phyloP scores from a whole-genome alignment of 2,888 invertebrate genomes.

The Ypsolopha scabrella region DNA sequence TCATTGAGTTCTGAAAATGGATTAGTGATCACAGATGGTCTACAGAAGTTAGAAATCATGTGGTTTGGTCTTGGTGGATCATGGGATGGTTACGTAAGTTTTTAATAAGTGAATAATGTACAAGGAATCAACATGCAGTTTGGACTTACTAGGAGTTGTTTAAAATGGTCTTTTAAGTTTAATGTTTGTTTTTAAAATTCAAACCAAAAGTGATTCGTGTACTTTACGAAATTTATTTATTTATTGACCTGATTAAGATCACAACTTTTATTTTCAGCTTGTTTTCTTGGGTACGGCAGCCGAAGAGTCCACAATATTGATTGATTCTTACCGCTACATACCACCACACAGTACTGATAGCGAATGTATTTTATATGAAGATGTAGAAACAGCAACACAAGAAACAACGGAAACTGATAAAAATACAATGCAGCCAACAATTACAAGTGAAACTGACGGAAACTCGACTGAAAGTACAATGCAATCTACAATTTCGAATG shows the following conservation, averaged over 20 bases:
- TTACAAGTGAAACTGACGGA: not conserved
- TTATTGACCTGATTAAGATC: not conserved
- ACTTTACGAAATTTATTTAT: too few species aligned
- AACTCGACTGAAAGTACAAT: not conserved
- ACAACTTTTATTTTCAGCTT: not conserved
- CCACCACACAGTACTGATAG: not conserved
- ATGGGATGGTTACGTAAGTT: not conserved
- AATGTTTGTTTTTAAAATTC: not conserved
- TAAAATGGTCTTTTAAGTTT: not conserved
- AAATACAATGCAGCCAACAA: not conserved
- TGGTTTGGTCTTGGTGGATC: not conserved
- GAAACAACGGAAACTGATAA: not conserved
- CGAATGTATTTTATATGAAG: not conserved
- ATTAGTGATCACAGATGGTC: not conserved
- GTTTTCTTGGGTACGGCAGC: constrained; percentile 3
- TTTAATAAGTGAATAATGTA: not conserved
- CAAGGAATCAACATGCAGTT: not conserved
- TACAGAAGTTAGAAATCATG: not conserved
- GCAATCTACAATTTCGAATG: not conserved
- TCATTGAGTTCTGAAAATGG: not conserved
- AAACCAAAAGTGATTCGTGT: not conserved
- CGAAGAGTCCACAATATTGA: constrained; percentile 3
- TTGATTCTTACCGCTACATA: constrained; percentile 5
- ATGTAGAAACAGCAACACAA: not conserved
- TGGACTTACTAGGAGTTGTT: not conserved